Percentiles rank a stretch among this genome's conserved stretches.
These are phyloP conservation scores for Tetramorium alpestre DNA, from an alignment of 1,140 invertebrate genomes.

Conservation along the genomic window DNA sequence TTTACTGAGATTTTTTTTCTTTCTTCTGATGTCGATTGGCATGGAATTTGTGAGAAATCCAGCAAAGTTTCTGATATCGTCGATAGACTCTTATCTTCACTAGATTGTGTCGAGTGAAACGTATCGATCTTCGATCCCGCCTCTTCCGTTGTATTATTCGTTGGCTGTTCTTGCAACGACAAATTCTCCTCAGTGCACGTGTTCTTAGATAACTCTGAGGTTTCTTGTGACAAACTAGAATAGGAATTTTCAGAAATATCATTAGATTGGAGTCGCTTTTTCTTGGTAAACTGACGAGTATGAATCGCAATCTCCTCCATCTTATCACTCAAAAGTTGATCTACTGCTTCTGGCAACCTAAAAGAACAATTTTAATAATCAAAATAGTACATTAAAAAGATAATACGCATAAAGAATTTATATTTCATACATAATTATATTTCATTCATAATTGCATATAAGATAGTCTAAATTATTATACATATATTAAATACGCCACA, in stretches of 20 bases:
- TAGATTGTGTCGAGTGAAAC: not conserved
- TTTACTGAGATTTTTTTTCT: slow-evolving; percentile 10
- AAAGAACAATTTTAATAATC: slow-evolving; percentile 51
- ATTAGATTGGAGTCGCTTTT: slow-evolving; percentile 67
- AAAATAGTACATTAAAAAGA: slow-evolving; percentile 17
- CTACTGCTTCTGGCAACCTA: slow-evolving; percentile 81
- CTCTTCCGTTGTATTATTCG: not conserved
- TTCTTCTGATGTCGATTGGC: not conserved
- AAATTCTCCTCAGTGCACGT: not conserved
- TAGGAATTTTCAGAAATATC: slow-evolving; percentile 38
- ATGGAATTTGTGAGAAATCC: not conserved
- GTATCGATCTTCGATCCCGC: not conserved
- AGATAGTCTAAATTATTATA: slow-evolving; percentile 43
- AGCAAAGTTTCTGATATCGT: not conserved
- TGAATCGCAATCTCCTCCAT: slow-evolving; percentile 81
- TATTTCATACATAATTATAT: not conserved
- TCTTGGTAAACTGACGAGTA: slow-evolving; percentile 78
- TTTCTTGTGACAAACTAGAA: slow-evolving; percentile 20
- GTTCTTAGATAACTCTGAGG: not conserved
- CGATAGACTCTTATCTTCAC: not conserved
- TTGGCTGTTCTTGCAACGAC: slow-evolving; percentile 2
- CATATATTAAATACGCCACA: slow-evolving; percentile 19
- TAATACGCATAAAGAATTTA: not conserved
- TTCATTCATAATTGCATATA: not conserved
- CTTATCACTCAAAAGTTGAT: slow-evolving; percentile 78